Evolutionary conservation across 2,888 invertebrate genomes (phyloP).

Genomic region (Matsumyia berberina): DNA sequence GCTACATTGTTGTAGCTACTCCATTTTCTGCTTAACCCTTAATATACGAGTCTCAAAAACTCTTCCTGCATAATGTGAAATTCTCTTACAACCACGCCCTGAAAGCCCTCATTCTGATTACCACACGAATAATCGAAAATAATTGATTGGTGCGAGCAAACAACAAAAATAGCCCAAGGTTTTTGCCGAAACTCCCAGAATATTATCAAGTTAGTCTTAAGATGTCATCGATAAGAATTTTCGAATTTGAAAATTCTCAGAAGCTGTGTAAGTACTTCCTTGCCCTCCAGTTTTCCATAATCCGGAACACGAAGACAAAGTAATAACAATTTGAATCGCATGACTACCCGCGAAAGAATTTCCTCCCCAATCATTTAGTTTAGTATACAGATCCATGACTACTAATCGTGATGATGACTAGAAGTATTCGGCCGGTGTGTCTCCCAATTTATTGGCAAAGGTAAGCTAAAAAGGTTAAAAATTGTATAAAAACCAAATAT

Average conservation of each 20-base stretch:
- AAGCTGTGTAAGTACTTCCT: conserved; percentile 8
- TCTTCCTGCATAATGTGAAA: background rate
- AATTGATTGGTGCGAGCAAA: conserved; percentile 7
- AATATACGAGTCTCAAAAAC: background rate
- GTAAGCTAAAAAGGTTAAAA: background rate
- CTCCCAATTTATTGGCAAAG: conserved; percentile 6
- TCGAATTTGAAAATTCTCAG: conserved; percentile 1
- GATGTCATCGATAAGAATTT: background rate
- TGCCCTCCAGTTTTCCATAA: conserved; percentile 3
- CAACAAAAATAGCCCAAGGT: background rate
- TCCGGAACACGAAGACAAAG: conserved; percentile 11
- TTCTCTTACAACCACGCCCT: background rate
- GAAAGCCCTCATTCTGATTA: background rate
- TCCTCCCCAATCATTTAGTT: conserved; percentile 20
- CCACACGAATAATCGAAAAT: background rate
- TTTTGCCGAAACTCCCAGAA: conserved; percentile 13
- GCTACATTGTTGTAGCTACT: background rate
- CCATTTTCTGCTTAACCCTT: background rate
- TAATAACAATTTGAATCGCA: conserved; percentile 26
- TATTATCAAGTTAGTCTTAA: background rate
- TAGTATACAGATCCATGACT: conserved; percentile 5
- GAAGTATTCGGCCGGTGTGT: conserved; percentile 3
- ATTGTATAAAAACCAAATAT: background rate
- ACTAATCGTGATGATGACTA: conserved; percentile 24
- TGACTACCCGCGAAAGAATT: conserved; percentile 18